Evolutionary conservation across 2,888 invertebrate species (phyloP), one percentile per base, ranked within the genome.

Genomic region (Bombyx huttoni): DNA sequence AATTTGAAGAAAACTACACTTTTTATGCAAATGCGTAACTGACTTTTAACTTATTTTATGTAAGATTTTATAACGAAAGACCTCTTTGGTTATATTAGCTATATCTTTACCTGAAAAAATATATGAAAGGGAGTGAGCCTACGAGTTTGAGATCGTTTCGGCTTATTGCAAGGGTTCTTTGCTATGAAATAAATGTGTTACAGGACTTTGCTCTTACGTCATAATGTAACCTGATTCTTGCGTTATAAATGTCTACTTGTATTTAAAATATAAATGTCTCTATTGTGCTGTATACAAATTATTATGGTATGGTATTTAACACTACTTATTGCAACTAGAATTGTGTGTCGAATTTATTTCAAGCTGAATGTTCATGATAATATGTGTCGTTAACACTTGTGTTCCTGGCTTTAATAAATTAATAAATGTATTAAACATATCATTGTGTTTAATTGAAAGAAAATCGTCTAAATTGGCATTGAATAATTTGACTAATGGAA

Each of bases 351-450:
- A 54, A 59, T 56, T 61, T 58, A 56, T 63, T 65, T 66, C 65
- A 60, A 57, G 58, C 61, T 58, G 56, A 61, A 64, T 72, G 57
- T 63, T 65, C 62, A 52, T 58, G 59, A 62, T 56, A 67, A 58
- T 62, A 59, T 70, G 68, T 77, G 70, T 72, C 65, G 68, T 70
- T 75, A 64, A 75, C 70, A 77, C 73, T 78, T 81, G 81, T 82
- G 85, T 84, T 84, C 79, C 78, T 82, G 81, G 85, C 80, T 83
- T 84, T 78, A 82, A 83, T 79, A 79, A 84, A 86, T 66, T 76
- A 67, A 70, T 74, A 71, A 69, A 56, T 57, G 56, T 59, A 56
- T 59, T 56, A 60, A 59, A 61, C 56, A 63, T 62, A 59, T 51
- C 40, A 53, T 47, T 48, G 53, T 6, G 8, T 40, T 10, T 10